These are phyloP conservation scores for Jaculus jaculus DNA, from an alignment of 2,113 vertebrate species.

Conservation along the genomic window DNA sequence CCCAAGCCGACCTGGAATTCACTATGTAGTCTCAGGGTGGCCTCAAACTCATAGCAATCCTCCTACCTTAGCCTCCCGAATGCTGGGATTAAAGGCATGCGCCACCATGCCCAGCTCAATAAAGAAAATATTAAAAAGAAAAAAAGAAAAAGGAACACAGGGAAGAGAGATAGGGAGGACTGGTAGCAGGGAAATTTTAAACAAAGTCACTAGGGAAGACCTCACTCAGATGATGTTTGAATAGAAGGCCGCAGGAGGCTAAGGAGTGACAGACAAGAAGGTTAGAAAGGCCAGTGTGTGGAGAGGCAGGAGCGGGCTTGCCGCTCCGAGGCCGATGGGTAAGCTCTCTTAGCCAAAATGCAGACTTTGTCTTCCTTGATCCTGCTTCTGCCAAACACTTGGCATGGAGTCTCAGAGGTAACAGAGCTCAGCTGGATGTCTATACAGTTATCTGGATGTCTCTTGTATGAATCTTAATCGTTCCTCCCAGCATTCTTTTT, in stretches of 20 bases:
- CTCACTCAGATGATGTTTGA: not conserved
- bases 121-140: too few species aligned
- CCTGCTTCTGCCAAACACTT: not conserved
- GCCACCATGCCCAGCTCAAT: too few species aligned
- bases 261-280: not conserved
- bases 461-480: not conserved
- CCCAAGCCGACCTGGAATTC: too few species aligned
- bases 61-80: too few species aligned
- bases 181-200: too few species aligned
- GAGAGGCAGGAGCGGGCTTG: not conserved
- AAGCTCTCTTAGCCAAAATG: not conserved
- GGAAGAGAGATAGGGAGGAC: too few species aligned
- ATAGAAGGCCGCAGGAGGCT: not conserved
- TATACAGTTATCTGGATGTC: not conserved
- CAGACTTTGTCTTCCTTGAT: not conserved
- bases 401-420: too few species aligned
- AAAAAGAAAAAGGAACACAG: not conserved
- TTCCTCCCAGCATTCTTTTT: not conserved
- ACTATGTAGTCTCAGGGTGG: too few species aligned
- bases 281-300: fast-evolving
- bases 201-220: not conserved
- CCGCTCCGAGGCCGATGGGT: not conserved
- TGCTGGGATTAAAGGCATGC: too few species aligned
- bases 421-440: not conserved
- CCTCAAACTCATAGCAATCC: too few species aligned